Percentiles rank a stretch among this genome's conserved stretches.
Evolutionary conservation across 1,140 invertebrate species (phyloP).

Genomic region (Penaeus indicus): DNA sequence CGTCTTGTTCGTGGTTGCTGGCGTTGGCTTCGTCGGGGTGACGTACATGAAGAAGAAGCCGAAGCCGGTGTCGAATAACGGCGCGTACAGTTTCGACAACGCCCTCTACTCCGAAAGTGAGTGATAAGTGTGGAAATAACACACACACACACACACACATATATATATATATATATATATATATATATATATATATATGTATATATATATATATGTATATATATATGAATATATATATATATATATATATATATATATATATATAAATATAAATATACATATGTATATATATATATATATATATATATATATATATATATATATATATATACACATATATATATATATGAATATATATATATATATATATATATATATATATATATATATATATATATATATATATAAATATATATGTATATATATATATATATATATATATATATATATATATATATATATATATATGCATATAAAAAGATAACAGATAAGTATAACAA

Average conservation of each 20-base stretch:
- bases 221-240: neutral
- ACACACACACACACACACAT: neutral
- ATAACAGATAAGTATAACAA: too few relatives aligned
- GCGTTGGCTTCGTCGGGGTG: too few relatives aligned
- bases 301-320: neutral
- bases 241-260: neutral
- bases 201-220: neutral
- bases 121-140: too few relatives aligned
- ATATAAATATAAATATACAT: neutral
- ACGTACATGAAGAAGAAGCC: too few relatives aligned
- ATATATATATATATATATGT: neutral
- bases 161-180: neutral
- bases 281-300: slow-evolving; percentile 17
- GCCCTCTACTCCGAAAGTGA: too few relatives aligned
- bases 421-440: slow-evolving; percentile 1
- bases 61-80: too few relatives aligned
- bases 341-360: neutral
- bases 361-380: neutral
- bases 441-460: neutral
- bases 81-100: too few relatives aligned
- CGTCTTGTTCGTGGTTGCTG: too few relatives aligned
- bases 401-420: slow-evolving; percentile 6
- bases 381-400: neutral
- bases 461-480: neutral
- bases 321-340: neutral